These are phyloP conservation scores for Manis javanica DNA, from an alignment of 2,797 vertebrate genomes.

Conservation along the genomic window DNA sequence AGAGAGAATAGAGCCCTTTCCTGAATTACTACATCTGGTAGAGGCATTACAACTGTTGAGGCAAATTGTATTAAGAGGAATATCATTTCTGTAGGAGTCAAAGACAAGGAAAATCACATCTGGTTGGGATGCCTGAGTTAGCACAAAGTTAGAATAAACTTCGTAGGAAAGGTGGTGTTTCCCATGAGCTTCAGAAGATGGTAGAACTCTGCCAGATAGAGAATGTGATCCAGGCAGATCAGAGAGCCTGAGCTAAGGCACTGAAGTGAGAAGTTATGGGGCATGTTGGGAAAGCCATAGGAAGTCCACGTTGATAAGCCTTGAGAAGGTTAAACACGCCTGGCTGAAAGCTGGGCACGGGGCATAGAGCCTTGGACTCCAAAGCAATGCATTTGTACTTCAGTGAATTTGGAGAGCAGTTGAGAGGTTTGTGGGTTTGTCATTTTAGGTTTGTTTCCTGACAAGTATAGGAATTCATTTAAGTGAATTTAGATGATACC, in stretches of 20 bases:
- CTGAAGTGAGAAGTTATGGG: not conserved
- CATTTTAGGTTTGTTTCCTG: slow-evolving; percentile 41
- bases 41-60: not conserved
- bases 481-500: not conserved
- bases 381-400: not conserved
- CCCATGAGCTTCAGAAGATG: slow-evolving; percentile 6
- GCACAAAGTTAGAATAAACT: not conserved
- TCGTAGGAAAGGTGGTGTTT: slow-evolving; percentile 35
- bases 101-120: not conserved
- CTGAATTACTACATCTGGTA: not conserved
- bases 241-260: not conserved
- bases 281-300: not conserved
- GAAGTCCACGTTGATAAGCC: not conserved
- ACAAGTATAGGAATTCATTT: not conserved
- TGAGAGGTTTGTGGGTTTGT: not conserved
- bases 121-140: slow-evolving; percentile 4
- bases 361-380: not conserved
- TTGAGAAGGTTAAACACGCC: not conserved
- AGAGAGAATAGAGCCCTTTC: slow-evolving; percentile 8
- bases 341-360: not conserved
- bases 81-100: not conserved
- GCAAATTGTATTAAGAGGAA: not conserved
- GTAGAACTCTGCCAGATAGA: not conserved
- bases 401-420: not conserved
- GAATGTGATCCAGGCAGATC: not conserved